A percentile compares a stretch with the other conserved stretches of the same genome.
Conservation (phyloP, 1,140 invertebrate genomes). For the Colletes gigas region DNA sequence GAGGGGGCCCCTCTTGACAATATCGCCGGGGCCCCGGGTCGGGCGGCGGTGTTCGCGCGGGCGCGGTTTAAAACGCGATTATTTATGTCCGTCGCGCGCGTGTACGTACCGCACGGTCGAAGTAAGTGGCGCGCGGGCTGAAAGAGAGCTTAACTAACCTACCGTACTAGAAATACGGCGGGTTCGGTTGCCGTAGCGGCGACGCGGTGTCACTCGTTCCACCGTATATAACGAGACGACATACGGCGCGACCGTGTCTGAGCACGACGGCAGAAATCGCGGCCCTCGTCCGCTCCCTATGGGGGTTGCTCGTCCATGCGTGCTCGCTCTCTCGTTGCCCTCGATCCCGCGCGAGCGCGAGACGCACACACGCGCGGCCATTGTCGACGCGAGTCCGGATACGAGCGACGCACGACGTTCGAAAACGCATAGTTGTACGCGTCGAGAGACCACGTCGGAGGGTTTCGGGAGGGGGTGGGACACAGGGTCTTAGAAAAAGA, state of each 20-base stretch:
- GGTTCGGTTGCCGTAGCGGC: slow-evolving; percentile 14
- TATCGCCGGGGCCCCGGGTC: slow-evolving; percentile 1
- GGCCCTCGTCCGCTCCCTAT: slow-evolving; percentile 34
- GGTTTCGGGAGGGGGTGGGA: background rate
- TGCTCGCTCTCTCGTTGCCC: slow-evolving; percentile 43
- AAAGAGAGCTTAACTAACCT: slow-evolving; percentile 74
- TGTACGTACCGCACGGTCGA: slow-evolving; percentile 16
- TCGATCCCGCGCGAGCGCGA: slow-evolving; percentile 2
- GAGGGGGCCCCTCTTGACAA: slow-evolving; percentile 27
- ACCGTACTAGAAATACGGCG: slow-evolving; percentile 61
- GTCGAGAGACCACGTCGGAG: slow-evolving; percentile 4
- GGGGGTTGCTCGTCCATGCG: slow-evolving; percentile 50
- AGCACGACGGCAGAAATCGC: slow-evolving; percentile 47
- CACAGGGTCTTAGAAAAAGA: slow-evolving; percentile 37
- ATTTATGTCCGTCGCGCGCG: slow-evolving; percentile 64
- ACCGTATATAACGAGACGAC: slow-evolving; percentile 66
- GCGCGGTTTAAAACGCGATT: slow-evolving; percentile 61
- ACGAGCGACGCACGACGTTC: slow-evolving; percentile 46
- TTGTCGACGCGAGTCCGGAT: slow-evolving; percentile 51
- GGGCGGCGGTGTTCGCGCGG: background rate
- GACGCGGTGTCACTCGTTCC: slow-evolving; percentile 62
- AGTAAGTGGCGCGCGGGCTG: slow-evolving; percentile 51
- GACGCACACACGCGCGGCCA: slow-evolving; percentile 7
- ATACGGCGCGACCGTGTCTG: slow-evolving; percentile 41
- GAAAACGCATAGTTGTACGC: slow-evolving; percentile 21